Percentiles rank a stretch among this genome's conserved stretches.
Evolutionary conservation across 2,797 vertebrate species (phyloP).

Genomic region (Liparis tanakae): DNA sequence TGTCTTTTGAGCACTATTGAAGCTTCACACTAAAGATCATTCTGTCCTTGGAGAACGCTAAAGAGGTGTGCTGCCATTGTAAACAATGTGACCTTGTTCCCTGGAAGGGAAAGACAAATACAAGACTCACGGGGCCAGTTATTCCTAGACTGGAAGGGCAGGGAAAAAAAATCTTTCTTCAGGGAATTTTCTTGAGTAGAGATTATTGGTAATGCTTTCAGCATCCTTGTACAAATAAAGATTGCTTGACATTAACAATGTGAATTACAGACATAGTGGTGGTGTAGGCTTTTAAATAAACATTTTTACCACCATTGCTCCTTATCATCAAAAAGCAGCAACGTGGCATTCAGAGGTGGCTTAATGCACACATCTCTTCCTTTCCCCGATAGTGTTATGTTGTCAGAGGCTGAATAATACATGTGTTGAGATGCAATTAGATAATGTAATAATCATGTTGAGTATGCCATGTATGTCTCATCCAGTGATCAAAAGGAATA

Average conservation of each 20-base stretch:
- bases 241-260: slow-evolving; percentile 43
- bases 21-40: slow-evolving; percentile 40
- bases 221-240: slow-evolving; percentile 39
- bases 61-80: slow-evolving; percentile 47
- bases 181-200: slow-evolving; percentile 32
- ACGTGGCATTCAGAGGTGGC: slow-evolving; percentile 42
- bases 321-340: slow-evolving; percentile 28
- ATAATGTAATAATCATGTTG: slow-evolving; percentile 73
- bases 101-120: slow-evolving; percentile 54
- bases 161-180: slow-evolving; percentile 24
- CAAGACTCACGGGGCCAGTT: slow-evolving; percentile 55
- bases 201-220: slow-evolving; percentile 52
- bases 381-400: slow-evolving; percentile 56
- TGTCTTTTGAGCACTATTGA: slow-evolving; percentile 3
- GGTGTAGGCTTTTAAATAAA: slow-evolving; percentile 28
- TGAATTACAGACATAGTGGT: slow-evolving; percentile 34
- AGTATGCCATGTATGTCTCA: slow-evolving; percentile 52
- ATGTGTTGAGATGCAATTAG: slow-evolving; percentile 67
- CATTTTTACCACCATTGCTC: background rate
- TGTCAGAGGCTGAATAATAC: slow-evolving; percentile 68
- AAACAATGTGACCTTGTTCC: slow-evolving; percentile 71
- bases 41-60: slow-evolving; percentile 47
- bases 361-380: slow-evolving; percentile 52
- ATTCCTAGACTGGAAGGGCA: slow-evolving; percentile 49
- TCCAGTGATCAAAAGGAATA: slow-evolving; percentile 46